These are phyloP conservation scores for Lepus europaeus DNA, from an alignment of 2,113 vertebrate species.

Conservation along the genomic window DNA sequence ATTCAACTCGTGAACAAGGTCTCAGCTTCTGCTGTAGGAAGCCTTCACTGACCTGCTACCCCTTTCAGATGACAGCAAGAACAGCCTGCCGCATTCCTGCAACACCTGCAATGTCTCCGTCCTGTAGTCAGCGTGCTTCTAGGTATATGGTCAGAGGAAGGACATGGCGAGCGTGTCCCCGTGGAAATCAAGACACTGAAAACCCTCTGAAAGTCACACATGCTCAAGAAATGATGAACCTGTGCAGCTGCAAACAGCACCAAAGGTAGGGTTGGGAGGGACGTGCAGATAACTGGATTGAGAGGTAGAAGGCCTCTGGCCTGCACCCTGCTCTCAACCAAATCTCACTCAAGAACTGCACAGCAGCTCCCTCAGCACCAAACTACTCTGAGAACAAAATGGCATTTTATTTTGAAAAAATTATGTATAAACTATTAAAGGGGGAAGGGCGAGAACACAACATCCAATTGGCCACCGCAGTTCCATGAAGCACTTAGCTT, in stretches of 20 bases:
- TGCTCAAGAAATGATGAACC: background rate
- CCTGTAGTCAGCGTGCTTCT: background rate
- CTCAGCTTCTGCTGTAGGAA: background rate
- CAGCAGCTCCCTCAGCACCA: background rate
- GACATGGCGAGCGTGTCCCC: background rate
- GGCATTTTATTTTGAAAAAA: background rate
- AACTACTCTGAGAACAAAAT: conserved; percentile 6
- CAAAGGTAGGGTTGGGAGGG: background rate
- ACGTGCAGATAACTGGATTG: background rate
- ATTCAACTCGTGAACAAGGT: background rate
- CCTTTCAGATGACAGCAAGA: background rate
- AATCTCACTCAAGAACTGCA: background rate
- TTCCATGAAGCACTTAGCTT: background rate
- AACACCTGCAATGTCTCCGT: background rate
- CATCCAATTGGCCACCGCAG: background rate
- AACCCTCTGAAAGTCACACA: background rate
- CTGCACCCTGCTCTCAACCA: background rate
- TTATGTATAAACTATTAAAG: conserved; percentile 1
- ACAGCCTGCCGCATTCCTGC: background rate
- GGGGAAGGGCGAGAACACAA: background rate
- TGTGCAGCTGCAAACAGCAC: background rate
- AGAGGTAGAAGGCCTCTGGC: background rate
- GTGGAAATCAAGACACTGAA: background rate
- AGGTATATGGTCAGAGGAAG: background rate
- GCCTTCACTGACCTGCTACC: background rate